phyloP scores from a whole-genome alignment of 1,140 invertebrate species.

The Condylostylus longicornis region DNA sequence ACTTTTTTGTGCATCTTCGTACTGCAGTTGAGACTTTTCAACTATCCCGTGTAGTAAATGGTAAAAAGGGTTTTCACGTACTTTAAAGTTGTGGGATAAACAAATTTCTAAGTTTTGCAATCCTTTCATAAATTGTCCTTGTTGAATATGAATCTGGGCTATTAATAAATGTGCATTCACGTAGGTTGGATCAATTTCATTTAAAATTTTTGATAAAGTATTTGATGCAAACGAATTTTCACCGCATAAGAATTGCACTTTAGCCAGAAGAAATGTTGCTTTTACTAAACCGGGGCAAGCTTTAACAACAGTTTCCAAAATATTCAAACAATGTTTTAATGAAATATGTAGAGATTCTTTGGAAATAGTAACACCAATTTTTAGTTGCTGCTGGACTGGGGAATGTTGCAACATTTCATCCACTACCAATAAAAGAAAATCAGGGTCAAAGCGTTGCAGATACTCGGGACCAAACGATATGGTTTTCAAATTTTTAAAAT shows the following conservation, averaged over 20 bases:
- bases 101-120: constrained; percentile 74
- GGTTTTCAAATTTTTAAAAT: constrained; percentile 44
- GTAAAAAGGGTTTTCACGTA: constrained; percentile 79
- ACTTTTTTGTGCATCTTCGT: constrained; percentile 58
- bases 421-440: constrained; percentile 67
- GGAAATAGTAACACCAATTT: constrained; percentile 31
- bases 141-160: constrained; percentile 66
- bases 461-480: constrained; percentile 61
- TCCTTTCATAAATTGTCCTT: constrained; percentile 62
- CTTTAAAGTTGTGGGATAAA: constrained; percentile 80
- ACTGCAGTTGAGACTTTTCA: constrained; percentile 58
- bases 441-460: constrained; percentile 62
- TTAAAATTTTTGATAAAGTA: constrained; percentile 56
- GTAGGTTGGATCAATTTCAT: constrained; percentile 56
- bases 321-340: constrained; percentile 38
- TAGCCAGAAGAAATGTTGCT: constrained; percentile 60
- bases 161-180: constrained; percentile 73
- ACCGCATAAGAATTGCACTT: constrained; percentile 63
- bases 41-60: constrained; percentile 74
- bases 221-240: constrained; percentile 49
- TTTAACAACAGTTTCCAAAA: constrained; percentile 58
- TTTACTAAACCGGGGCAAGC: constrained; percentile 67
- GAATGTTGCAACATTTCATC: constrained; percentile 61
- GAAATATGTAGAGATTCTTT: constrained; percentile 32
- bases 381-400: constrained; percentile 42